A percentile compares a stretch with the other conserved stretches of the same genome.
These are phyloP conservation scores for Melieria omissa DNA, from an alignment of 2,888 invertebrate genomes.

Conservation along the genomic window DNA sequence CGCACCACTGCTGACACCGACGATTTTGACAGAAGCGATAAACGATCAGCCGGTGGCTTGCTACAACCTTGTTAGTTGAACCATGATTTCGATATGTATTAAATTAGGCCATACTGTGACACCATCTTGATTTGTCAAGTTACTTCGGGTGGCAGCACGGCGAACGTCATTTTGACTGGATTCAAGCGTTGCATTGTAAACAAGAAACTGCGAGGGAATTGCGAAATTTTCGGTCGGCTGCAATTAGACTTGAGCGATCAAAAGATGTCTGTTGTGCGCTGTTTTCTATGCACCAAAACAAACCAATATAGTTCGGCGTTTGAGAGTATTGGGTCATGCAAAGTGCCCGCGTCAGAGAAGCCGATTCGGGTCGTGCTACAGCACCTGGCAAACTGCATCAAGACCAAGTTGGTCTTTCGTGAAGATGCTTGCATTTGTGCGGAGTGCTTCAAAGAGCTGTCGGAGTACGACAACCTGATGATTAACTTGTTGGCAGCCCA, in stretches of 20 bases:
- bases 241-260: neutral
- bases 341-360: conserved; percentile 59
- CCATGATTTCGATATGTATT: too few relatives aligned
- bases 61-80: too few relatives aligned
- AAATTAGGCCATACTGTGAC: too few relatives aligned
- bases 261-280: conserved; percentile 34
- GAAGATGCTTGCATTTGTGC: conserved; percentile 52
- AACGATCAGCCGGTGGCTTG: too few relatives aligned
- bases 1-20: too few relatives aligned
- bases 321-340: conserved; percentile 49
- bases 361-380: conserved; percentile 56
- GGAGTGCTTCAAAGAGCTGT: conserved; percentile 55
- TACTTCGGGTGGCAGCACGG: too few relatives aligned
- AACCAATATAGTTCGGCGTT: conserved; percentile 47
- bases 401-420: conserved; percentile 52
- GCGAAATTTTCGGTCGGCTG: too few relatives aligned
- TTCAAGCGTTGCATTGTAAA: too few relatives aligned
- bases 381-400: conserved; percentile 60
- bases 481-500: conserved; percentile 58
- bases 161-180: too few relatives aligned
- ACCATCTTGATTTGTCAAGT: too few relatives aligned
- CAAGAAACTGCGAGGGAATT: too few relatives aligned
- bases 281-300: conserved; percentile 58
- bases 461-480: conserved; percentile 61
- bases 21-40: too few relatives aligned